These are phyloP conservation scores for Tapera naevia DNA, from an alignment of 2,797 vertebrate genomes.

Conservation along the genomic window DNA sequence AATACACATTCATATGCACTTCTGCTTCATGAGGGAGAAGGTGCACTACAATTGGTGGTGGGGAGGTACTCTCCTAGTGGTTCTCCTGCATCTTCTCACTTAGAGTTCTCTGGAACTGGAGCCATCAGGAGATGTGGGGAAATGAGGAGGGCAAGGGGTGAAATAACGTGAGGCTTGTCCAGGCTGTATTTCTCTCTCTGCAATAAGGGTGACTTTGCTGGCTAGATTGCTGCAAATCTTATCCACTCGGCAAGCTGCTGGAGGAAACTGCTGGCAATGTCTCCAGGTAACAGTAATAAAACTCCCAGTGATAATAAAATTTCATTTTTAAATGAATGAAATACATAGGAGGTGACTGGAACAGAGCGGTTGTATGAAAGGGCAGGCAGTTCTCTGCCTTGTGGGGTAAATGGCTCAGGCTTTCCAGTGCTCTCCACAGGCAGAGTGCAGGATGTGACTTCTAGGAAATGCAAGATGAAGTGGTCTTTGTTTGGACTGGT, in stretches of 20 bases:
- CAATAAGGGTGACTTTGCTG: background rate
- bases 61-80: background rate
- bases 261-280: background rate
- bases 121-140: background rate
- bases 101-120: background rate
- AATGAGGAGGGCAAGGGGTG: background rate
- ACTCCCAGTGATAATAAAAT: background rate
- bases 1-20: background rate
- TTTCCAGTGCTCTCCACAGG: background rate
- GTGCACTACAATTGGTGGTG: background rate
- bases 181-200: background rate
- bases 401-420: background rate
- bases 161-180: background rate
- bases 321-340: background rate
- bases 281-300: slow-evolving; percentile 25
- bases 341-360: background rate
- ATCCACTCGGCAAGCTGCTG: background rate
- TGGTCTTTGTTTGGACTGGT: slow-evolving; percentile 66
- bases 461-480: slow-evolving; percentile 74
- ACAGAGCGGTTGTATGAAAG: background rate
- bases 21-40: background rate
- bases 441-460: slow-evolving; percentile 50
- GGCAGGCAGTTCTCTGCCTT: background rate
- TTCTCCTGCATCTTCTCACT: background rate
- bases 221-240: background rate